A percentile compares a stretch with the other conserved stretches of the same genome.
These are phyloP conservation scores for Astreopora myriophthalma DNA, from an alignment of 64 coral and sea anemone genomes.

Conservation along the genomic window DNA sequence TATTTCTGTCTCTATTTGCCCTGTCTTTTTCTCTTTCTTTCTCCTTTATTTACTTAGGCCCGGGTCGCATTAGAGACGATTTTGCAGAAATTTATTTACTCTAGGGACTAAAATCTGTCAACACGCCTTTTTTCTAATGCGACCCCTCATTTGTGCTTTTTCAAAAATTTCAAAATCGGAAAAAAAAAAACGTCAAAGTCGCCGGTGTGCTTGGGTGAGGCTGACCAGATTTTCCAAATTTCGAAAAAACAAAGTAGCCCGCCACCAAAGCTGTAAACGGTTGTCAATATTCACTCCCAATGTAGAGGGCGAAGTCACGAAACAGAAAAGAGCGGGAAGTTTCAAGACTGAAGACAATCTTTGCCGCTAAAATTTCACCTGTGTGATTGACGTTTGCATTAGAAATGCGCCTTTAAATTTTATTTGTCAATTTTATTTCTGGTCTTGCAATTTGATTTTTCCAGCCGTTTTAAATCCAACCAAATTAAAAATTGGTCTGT, in stretches of 20 bases:
- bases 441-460: too few relatives aligned
- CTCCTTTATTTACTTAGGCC: neutral
- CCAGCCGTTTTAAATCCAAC: too few relatives aligned
- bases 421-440: too few relatives aligned
- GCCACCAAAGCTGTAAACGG: slow-evolving; percentile 21
- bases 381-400: too few relatives aligned
- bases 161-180: neutral
- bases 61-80: slow-evolving; percentile 48
- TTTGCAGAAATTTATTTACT: slow-evolving; percentile 28
- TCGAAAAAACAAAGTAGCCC: slow-evolving; percentile 3
- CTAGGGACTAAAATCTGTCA: slow-evolving; percentile 26
- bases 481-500: too few relatives aligned
- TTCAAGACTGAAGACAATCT: neutral
- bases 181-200: slow-evolving; percentile 30
- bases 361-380: too few relatives aligned
- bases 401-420: too few relatives aligned
- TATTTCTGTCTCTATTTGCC: too few relatives aligned
- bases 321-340: neutral
- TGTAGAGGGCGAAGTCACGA: neutral
- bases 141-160: slow-evolving; percentile 15
- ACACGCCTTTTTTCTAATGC: slow-evolving; percentile 26
- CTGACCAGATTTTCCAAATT: slow-evolving; percentile 44
- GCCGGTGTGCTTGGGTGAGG: slow-evolving; percentile 48
- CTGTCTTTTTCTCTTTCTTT: too few relatives aligned
- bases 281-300: neutral